Evolutionary conservation across 1,140 invertebrate genomes (phyloP).

Genomic region (Drosophila grimshawi): DNA sequence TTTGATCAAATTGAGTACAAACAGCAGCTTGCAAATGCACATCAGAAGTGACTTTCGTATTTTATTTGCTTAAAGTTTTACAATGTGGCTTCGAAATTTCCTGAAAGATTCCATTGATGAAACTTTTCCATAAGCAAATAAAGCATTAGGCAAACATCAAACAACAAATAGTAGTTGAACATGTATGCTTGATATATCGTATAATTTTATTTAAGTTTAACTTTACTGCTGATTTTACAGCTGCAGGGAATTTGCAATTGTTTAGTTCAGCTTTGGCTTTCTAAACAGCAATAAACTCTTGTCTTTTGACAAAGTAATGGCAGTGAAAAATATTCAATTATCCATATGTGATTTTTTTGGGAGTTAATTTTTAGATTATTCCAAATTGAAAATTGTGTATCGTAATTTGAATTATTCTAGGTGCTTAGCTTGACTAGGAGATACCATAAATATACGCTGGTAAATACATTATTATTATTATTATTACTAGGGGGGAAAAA

Average conservation of each 20-base stretch:
- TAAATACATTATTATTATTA: too few species aligned
- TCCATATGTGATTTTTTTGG: too few species aligned
- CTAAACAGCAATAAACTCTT: too few species aligned
- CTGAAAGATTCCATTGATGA: slow-evolving; percentile 11
- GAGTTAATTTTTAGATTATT: too few species aligned
- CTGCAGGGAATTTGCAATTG: background rate
- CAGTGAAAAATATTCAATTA: too few species aligned
- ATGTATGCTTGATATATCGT: background rate
- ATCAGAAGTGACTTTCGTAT: background rate
- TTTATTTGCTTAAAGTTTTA: slow-evolving; percentile 2
- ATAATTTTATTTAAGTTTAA: slow-evolving; percentile 3
- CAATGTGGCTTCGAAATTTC: background rate
- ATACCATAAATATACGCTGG: too few species aligned
- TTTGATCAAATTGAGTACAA: background rate
- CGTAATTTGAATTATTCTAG: too few species aligned
- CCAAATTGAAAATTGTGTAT: too few species aligned
- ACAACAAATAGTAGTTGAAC: background rate
- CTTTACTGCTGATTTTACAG: slow-evolving; percentile 1
- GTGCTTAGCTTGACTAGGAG: too few species aligned
- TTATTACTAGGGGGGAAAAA: too few species aligned
- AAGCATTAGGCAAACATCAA: background rate
- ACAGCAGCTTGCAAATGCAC: background rate
- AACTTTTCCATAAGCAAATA: slow-evolving; percentile 17
- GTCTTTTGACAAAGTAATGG: too few species aligned
- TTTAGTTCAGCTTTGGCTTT: too few species aligned